These are phyloP conservation scores for Phoenoteleia sp. DNA, from an alignment of 2,888 invertebrate genomes.

Conservation along the genomic window DNA sequence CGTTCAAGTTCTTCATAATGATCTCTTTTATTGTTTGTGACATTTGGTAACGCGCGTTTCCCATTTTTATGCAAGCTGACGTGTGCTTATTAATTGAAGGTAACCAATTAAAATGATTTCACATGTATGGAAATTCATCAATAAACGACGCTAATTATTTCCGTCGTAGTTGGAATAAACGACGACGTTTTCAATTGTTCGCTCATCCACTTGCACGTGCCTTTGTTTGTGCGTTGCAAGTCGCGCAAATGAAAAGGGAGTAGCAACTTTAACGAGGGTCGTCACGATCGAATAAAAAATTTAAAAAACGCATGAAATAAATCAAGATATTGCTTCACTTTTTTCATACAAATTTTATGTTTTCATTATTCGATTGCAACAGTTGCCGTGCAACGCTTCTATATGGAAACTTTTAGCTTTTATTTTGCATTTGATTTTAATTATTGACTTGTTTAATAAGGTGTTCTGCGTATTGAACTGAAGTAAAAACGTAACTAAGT, in stretches of 20 bases:
- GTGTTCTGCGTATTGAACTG: no score
- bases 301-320: conserved; percentile 8
- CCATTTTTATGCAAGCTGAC: conserved; percentile 32
- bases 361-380: background rate
- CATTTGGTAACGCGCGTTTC: conserved; percentile 25
- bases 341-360: background rate
- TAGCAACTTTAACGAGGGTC: conserved; percentile 56
- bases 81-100: conserved; percentile 63
- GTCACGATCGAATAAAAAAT: conserved; percentile 34
- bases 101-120: conserved; percentile 77
- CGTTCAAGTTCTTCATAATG: conserved; percentile 16
- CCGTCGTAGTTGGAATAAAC: conserved; percentile 60
- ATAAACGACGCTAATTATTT: conserved; percentile 76
- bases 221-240: conserved; percentile 46
- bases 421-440: background rate
- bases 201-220: conserved; percentile 44
- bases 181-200: conserved; percentile 62
- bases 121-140: conserved; percentile 65
- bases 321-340: conserved; percentile 26
- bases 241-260: conserved; percentile 37
- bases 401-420: background rate
- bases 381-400: background rate
- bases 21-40: conserved; percentile 38
- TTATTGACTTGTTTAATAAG: no score
- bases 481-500: no score